Evolutionary conservation across 35 echinoderm and acorn worm genomes (phyloP).

Genomic region (Apostichopus californicus): DNA sequence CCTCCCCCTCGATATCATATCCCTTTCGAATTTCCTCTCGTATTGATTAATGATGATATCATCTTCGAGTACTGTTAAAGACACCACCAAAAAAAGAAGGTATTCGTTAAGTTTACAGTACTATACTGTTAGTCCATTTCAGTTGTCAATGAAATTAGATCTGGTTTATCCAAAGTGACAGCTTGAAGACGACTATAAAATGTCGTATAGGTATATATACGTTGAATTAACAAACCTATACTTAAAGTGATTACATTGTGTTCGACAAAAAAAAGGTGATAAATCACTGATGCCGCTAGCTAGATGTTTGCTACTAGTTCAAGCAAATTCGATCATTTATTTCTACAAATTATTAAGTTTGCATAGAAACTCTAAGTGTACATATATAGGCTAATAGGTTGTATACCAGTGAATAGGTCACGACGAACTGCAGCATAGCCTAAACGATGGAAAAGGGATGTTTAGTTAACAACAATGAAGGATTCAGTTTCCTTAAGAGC

Average conservation of each 20-base stretch:
- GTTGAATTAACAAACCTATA: constrained; percentile 23
- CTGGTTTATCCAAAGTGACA: constrained; percentile 36
- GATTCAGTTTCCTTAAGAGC: no score
- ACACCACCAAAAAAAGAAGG: not conserved
- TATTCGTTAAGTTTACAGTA: not conserved
- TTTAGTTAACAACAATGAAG: no score
- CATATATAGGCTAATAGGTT: no score
- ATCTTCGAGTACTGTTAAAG: not conserved
- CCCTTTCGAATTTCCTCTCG: not conserved
- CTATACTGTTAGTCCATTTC: not conserved
- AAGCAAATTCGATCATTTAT: not conserved
- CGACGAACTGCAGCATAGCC: no score
- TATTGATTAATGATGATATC: not conserved
- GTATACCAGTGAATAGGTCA: no score
- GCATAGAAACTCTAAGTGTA: no score
- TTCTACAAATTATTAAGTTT: no score
- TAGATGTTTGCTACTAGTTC: not conserved
- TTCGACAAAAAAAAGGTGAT: not conserved
- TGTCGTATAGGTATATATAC: not conserved
- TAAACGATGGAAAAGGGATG: no score
- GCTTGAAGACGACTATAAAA: constrained; percentile 7
- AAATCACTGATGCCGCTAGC: not conserved
- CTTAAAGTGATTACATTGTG: constrained; percentile 21
- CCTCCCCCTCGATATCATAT: no score
- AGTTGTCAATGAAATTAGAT: constrained; percentile 29